These are phyloP conservation scores for Tachysurus fulvidraco DNA, from an alignment of 2,113 vertebrate genomes.

Conservation along the genomic window DNA sequence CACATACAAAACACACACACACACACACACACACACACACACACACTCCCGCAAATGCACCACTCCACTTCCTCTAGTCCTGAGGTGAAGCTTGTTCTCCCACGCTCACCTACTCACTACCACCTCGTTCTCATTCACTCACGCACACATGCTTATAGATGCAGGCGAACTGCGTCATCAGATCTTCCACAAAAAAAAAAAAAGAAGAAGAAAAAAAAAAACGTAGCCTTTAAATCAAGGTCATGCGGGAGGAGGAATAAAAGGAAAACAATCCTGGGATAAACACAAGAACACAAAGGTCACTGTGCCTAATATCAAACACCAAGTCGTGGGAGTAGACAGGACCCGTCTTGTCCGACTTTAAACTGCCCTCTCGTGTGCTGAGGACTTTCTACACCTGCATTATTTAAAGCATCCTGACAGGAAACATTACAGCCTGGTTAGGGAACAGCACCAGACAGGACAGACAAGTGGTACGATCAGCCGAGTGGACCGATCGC, in stretches of 20 bases:
- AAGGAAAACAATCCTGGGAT: background rate
- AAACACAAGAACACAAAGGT: background rate
- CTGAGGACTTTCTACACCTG: too few relatives aligned
- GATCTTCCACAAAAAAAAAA: conserved; percentile 1
- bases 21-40: background rate
- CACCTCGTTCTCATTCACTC: background rate
- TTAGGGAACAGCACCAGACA: too few relatives aligned
- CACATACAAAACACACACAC: background rate
- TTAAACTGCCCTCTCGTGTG: too few relatives aligned
- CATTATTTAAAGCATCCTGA: too few relatives aligned
- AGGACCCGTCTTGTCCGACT: too few relatives aligned
- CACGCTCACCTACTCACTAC: conserved; percentile 37
- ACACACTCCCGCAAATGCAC: conserved; percentile 7
- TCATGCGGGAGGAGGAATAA: background rate
- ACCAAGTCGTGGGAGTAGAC: too few relatives aligned
- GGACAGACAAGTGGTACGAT: too few relatives aligned
- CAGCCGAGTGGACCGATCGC: too few relatives aligned
- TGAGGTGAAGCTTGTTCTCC: conserved; percentile 31
- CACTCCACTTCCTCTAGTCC: conserved; percentile 24
- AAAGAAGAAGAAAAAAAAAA: too few relatives aligned
- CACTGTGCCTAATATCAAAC: background rate
- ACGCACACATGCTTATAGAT: background rate
- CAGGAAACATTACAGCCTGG: too few relatives aligned
- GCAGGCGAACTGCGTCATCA: conserved; percentile 21
- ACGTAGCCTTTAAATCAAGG: conserved; percentile 23